Evolutionary conservation across 1,140 invertebrate genomes (phyloP).

Genomic region (Pseudachorutes palmiensis): DNA sequence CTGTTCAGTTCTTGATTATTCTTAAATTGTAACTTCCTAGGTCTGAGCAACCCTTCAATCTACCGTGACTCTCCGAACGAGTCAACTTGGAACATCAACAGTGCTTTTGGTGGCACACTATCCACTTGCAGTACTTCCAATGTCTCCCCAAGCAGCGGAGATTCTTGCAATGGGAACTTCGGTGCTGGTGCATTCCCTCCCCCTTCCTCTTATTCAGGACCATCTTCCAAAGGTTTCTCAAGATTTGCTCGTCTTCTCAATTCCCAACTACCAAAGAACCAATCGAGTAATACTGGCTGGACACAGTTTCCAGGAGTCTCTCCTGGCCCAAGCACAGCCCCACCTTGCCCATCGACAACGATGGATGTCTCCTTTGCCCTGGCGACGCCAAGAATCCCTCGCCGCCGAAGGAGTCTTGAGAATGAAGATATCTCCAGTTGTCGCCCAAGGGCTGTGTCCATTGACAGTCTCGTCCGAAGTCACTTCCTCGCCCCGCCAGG

Average conservation of each 20-base stretch:
- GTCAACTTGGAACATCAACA: conserved; percentile 2
- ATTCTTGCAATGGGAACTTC: conserved; percentile 9
- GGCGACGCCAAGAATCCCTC: conserved; percentile 33
- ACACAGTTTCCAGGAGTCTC: neutral
- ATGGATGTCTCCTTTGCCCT: conserved; percentile 40
- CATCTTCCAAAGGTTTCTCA: conserved; percentile 49
- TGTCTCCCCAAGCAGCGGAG: neutral
- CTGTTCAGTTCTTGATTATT: too few species aligned
- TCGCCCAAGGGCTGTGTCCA: conserved; percentile 18
- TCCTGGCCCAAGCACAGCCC: neutral
- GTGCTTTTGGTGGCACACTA: neutral
- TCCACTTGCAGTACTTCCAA: conserved; percentile 4
- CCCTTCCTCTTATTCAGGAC: neutral
- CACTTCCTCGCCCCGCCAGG: conserved; percentile 10
- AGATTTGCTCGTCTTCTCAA: conserved; percentile 60
- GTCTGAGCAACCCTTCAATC: conserved; percentile 18
- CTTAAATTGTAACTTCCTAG: conserved; percentile 10
- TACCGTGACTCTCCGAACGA: conserved; percentile 9
- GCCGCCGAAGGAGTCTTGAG: conserved; percentile 23
- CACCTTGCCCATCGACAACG: neutral
- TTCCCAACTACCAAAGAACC: conserved; percentile 5
- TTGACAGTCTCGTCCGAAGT: conserved; percentile 22
- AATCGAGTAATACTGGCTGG: neutral
- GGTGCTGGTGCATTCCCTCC: neutral
- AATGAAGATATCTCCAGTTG: conserved; percentile 15